Percentiles rank a stretch among this genome's conserved stretches.
phyloP scores from a whole-genome alignment of 1,140 invertebrate genomes.

The Drosophila gunungcola region DNA sequence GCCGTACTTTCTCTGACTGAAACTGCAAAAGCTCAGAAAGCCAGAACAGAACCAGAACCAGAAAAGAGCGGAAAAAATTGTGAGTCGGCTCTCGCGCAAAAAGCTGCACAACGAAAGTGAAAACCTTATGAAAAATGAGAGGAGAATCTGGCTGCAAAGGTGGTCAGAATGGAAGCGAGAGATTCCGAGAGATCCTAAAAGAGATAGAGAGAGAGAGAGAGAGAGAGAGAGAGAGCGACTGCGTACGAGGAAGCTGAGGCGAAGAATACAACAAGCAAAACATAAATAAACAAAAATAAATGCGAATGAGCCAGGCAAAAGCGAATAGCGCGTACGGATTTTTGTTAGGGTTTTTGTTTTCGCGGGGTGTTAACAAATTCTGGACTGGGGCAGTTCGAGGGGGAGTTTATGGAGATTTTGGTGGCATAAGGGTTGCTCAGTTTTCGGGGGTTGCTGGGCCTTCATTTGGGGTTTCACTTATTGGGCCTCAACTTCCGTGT shows the following conservation, averaged over 20 bases:
- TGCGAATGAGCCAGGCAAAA: slow-evolving; percentile 65
- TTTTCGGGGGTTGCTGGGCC: slow-evolving; percentile 24
- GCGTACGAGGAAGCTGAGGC: slow-evolving; percentile 54
- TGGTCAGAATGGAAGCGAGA: background rate
- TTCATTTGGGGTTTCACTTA: slow-evolving; percentile 26
- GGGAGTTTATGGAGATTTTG: slow-evolving; percentile 25
- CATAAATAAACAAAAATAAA: slow-evolving; percentile 84
- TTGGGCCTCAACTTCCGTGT: slow-evolving; percentile 19
- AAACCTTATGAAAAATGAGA: slow-evolving; percentile 52
- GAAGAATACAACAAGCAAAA: slow-evolving; percentile 79
- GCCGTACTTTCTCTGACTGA: slow-evolving; percentile 79
- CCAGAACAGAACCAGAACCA: slow-evolving; percentile 46
- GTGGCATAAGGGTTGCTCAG: slow-evolving; percentile 24
- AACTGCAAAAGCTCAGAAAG: slow-evolving; percentile 56
- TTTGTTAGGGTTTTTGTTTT: slow-evolving; percentile 4
- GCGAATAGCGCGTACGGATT: slow-evolving; percentile 50
- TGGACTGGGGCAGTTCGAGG: slow-evolving; percentile 46
- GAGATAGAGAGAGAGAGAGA: background rate
- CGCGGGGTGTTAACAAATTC: slow-evolving; percentile 54
- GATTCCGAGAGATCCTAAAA: background rate
- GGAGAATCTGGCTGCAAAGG: slow-evolving; percentile 11
- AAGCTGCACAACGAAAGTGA: slow-evolving; percentile 80
- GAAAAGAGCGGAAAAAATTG: slow-evolving; percentile 10
- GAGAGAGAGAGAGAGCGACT: slow-evolving; percentile 25
- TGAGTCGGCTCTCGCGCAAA: slow-evolving; percentile 31